phyloP scores from a whole-genome alignment of 2,797 vertebrate species.

The Argya squamiceps region DNA sequence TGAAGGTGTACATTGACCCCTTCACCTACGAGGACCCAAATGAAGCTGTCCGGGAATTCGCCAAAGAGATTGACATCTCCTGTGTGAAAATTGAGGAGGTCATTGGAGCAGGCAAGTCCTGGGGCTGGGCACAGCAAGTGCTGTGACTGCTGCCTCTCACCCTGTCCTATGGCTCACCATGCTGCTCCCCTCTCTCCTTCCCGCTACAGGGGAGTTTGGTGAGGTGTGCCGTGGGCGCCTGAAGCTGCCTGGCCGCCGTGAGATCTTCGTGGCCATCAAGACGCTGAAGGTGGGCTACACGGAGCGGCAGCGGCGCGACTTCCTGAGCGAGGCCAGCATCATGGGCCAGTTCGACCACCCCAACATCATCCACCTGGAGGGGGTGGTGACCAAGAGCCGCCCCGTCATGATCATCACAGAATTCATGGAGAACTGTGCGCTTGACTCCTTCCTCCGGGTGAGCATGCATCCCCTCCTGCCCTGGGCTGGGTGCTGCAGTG shows the following conservation, averaged over 20 bases:
- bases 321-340: slow-evolving; percentile 96
- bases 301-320: slow-evolving; percentile 93
- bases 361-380: slow-evolving; percentile 96
- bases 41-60: slow-evolving; percentile 95
- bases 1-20: slow-evolving; percentile 98
- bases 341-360: slow-evolving; percentile 99
- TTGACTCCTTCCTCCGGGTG: slow-evolving; percentile 96
- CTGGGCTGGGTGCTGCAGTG: neutral
- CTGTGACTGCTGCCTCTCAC: neutral
- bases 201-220: slow-evolving; percentile 91
- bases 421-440: slow-evolving; percentile 98
- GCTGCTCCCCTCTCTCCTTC: neutral
- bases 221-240: slow-evolving; percentile 96
- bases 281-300: slow-evolving; percentile 98
- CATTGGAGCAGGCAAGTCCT: slow-evolving; percentile 96
- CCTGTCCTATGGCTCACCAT: neutral
- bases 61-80: slow-evolving; percentile 98
- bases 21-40: slow-evolving; percentile 99
- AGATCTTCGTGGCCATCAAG: slow-evolving; percentile 98
- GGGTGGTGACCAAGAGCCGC: slow-evolving; percentile 97
- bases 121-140: neutral
- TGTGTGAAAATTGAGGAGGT: slow-evolving; percentile 99
- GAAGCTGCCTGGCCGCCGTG: slow-evolving; percentile 92
- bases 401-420: slow-evolving; percentile 98
- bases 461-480: slow-evolving; percentile 37